These are phyloP conservation scores for Pseudochaenichthys georgianus DNA, from an alignment of 2,797 vertebrate species.

Conservation along the genomic window DNA sequence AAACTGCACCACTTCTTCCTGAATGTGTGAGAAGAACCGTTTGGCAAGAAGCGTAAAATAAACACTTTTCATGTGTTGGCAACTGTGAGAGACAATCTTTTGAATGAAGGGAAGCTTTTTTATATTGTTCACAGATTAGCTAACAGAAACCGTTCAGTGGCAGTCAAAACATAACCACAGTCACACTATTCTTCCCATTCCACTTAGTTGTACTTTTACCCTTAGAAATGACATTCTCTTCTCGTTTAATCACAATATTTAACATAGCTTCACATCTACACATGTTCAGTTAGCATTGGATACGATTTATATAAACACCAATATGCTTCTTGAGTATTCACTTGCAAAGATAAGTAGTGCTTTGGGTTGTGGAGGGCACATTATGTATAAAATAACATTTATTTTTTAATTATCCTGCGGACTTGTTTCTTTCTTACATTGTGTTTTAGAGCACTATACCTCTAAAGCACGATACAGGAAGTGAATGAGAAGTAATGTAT, in stretches of 20 bases:
- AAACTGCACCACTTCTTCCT: slow-evolving; percentile 60
- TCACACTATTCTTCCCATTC: not conserved
- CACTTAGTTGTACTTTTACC: not conserved
- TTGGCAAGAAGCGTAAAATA: slow-evolving; percentile 44
- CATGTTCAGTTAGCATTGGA: not conserved
- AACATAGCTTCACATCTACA: not conserved
- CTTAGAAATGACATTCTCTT: not conserved
- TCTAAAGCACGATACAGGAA: not conserved
- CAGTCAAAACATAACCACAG: not conserved
- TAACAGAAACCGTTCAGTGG: not conserved
- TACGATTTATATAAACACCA: not conserved
- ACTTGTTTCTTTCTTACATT: not conserved
- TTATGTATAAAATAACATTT: not conserved
- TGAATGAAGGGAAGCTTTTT: slow-evolving; percentile 16
- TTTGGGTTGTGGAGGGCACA: not conserved
- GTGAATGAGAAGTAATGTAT: not conserved
- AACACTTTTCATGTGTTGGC: slow-evolving; percentile 46
- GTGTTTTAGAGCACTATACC: not conserved
- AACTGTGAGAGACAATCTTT: slow-evolving; percentile 46
- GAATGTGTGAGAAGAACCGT: slow-evolving; percentile 44
- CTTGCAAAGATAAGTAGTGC: not conserved
- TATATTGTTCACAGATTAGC: not conserved
- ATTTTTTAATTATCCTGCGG: not conserved
- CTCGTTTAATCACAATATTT: not conserved
- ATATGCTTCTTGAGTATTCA: not conserved